A percentile compares a stretch with the other conserved stretches of the same genome.
phyloP scores from a whole-genome alignment of 2,113 vertebrate genomes.

The Dasyurus viverrinus region DNA sequence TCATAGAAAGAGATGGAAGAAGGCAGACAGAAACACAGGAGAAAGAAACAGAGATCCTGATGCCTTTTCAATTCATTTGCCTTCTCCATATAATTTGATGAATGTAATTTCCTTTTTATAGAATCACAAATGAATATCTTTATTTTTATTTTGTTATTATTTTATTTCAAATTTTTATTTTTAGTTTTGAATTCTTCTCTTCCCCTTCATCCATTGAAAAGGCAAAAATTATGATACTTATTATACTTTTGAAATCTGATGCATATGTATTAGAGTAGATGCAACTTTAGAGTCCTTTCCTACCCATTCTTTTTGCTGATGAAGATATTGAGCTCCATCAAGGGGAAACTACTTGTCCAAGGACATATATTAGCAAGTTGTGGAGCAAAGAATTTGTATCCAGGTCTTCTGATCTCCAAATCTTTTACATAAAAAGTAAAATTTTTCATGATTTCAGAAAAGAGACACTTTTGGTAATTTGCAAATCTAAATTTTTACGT shows the following conservation, averaged over 20 bases:
- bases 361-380: not conserved
- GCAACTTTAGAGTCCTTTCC: not conserved
- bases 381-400: not conserved
- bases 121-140: not conserved
- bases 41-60: not conserved
- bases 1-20: not conserved
- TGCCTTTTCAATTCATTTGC: not conserved
- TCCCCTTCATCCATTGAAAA: not conserved
- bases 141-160: not conserved
- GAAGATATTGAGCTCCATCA: not conserved
- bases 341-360: not conserved
- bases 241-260: not conserved
- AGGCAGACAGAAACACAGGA: not conserved
- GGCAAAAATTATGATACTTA: not conserved
- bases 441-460: not conserved
- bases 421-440: not conserved
- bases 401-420: not conserved
- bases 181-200: not conserved
- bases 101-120: not conserved
- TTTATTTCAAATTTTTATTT: not conserved
- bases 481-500: not conserved
- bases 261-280: not conserved
- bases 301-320: not conserved
- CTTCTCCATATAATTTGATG: not conserved
- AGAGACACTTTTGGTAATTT: not conserved